Evolutionary conservation across 2,888 invertebrate species (phyloP).

Genomic region (Congeria kusceri): DNA sequence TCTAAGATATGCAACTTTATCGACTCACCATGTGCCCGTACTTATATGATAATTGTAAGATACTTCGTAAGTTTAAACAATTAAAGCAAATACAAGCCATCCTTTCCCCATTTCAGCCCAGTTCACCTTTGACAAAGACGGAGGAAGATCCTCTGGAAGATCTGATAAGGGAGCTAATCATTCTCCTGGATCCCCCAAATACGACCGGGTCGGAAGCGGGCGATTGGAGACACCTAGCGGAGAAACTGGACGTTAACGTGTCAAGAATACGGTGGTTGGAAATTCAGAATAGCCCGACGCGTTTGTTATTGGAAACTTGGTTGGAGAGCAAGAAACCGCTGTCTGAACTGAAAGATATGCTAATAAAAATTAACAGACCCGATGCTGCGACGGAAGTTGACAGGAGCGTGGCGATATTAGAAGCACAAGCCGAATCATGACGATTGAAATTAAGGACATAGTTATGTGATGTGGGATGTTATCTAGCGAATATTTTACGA

Average conservation of each 20-base stretch:
- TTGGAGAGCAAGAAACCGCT: slow-evolving; percentile 45
- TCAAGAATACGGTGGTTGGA: slow-evolving; percentile 62
- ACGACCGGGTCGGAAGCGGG: slow-evolving; percentile 32
- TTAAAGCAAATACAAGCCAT: too few relatives aligned
- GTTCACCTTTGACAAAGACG: slow-evolving; percentile 32
- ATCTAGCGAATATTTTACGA: too few relatives aligned
- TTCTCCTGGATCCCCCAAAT: slow-evolving; percentile 55
- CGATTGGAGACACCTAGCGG: slow-evolving; percentile 65
- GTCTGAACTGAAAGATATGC: slow-evolving; percentile 45
- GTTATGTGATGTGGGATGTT: too few relatives aligned
- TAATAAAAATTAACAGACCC: slow-evolving; percentile 54
- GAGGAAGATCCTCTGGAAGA: slow-evolving; percentile 39
- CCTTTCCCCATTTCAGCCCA: slow-evolving; percentile 12
- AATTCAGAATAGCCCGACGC: slow-evolving; percentile 50
- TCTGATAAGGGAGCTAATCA: slow-evolving; percentile 42
- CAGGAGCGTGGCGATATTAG: slow-evolving; percentile 6
- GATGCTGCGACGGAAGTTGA: slow-evolving; percentile 63
- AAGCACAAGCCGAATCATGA: too few relatives aligned
- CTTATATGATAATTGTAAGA: too few relatives aligned
- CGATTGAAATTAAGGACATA: too few relatives aligned
- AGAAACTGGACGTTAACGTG: slow-evolving; percentile 48
- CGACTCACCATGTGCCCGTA: too few relatives aligned
- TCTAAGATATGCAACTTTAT: too few relatives aligned
- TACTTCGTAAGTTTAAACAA: too few relatives aligned
- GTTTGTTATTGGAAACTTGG: slow-evolving; percentile 56